These are phyloP conservation scores for Allolobophora icterica DNA, from an alignment of 2,888 invertebrate species.

Conservation along the genomic window DNA sequence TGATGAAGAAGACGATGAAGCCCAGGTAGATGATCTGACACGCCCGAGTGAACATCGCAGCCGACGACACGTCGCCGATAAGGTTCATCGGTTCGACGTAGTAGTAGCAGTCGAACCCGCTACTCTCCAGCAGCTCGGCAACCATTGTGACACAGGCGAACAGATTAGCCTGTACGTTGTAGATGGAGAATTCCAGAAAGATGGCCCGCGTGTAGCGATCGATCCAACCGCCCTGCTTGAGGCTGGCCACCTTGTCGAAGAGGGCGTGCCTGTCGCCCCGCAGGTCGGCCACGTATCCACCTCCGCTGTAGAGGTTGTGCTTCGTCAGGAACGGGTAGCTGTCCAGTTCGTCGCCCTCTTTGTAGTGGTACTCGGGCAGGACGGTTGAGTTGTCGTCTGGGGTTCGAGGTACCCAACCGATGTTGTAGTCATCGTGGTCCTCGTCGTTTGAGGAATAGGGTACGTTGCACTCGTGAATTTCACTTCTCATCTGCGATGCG, in stretches of 20 bases:
- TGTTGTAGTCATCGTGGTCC: conserved; percentile 54
- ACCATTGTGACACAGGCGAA: conserved; percentile 61
- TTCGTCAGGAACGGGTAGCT: conserved; percentile 66
- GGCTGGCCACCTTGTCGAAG: conserved; percentile 55
- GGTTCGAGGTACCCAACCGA: conserved; percentile 53
- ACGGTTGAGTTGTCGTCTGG: conserved; percentile 34
- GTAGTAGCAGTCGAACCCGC: conserved; percentile 59
- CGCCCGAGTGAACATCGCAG: background rate
- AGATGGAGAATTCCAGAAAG: conserved; percentile 69
- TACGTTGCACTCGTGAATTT: conserved; percentile 56
- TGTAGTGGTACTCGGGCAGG: conserved; percentile 58
- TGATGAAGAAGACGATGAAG: conserved; percentile 63
- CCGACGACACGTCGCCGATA: conserved; percentile 48
- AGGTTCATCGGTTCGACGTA: conserved; percentile 63
- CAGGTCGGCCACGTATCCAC: conserved; percentile 67
- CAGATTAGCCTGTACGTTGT: conserved; percentile 65
- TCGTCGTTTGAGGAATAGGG: conserved; percentile 55
- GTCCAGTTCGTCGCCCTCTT: conserved; percentile 58
- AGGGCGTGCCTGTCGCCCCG: conserved; percentile 51
- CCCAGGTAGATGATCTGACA: conserved; percentile 53
- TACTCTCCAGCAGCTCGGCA: conserved; percentile 60
- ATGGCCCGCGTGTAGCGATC: conserved; percentile 68
- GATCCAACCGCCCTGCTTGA: conserved; percentile 66
- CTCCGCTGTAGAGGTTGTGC: conserved; percentile 63
- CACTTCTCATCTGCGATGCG: conserved; percentile 22